A percentile compares a stretch with the other conserved stretches of the same genome.
These are phyloP conservation scores for Phalera bucephala DNA, from an alignment of 2,888 invertebrate genomes.

Conservation along the genomic window DNA sequence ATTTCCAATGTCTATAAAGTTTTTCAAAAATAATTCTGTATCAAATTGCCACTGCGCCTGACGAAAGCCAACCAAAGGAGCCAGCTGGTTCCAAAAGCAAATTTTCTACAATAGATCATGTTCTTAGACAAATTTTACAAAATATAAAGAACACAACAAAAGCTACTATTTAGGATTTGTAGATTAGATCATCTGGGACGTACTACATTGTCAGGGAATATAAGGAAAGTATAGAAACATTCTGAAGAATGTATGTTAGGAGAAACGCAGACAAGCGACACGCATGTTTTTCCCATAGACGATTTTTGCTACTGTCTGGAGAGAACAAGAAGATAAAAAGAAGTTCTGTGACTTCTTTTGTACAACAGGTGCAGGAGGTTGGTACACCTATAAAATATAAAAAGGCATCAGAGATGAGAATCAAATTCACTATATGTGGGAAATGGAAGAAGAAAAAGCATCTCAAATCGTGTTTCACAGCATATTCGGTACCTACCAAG, in stretches of 20 bases:
- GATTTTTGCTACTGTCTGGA: too few relatives aligned
- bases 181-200: too few relatives aligned
- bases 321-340: not conserved
- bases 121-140: too few relatives aligned
- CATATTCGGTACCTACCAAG: slow-evolving; percentile 25
- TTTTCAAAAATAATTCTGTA: slow-evolving; percentile 19
- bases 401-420: not conserved
- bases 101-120: slow-evolving; percentile 24
- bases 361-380: slow-evolving; percentile 24
- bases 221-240: too few relatives aligned
- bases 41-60: slow-evolving; percentile 7
- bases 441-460: slow-evolving; percentile 14
- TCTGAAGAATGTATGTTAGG: too few relatives aligned
- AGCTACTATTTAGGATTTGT: too few relatives aligned
- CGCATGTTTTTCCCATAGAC: too few relatives aligned
- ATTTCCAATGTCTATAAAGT: slow-evolving; percentile 11
- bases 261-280: too few relatives aligned
- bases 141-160: too few relatives aligned
- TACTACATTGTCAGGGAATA: too few relatives aligned
- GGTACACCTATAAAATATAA: slow-evolving; percentile 29
- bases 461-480: slow-evolving; percentile 21
- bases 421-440: slow-evolving; percentile 6
- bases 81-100: slow-evolving; percentile 18
- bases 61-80: slow-evolving; percentile 16
- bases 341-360: slow-evolving; percentile 19